Percentiles rank a stretch among this genome's conserved stretches.
These are phyloP conservation scores for Megaleporinus macrocephalus DNA, from an alignment of 2,113 vertebrate genomes.

Conservation along the genomic window DNA sequence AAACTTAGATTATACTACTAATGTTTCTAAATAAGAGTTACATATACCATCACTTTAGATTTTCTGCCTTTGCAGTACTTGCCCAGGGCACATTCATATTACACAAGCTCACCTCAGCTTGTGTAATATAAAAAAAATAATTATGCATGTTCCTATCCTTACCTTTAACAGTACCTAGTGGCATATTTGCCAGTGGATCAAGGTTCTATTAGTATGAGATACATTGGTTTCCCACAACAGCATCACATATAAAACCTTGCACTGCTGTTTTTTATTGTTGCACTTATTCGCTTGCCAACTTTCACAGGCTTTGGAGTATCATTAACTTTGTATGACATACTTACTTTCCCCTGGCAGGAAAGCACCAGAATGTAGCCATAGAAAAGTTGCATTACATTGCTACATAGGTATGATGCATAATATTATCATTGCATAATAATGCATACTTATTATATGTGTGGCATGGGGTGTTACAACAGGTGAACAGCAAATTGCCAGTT, in stretches of 20 bases:
- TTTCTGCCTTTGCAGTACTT: neutral
- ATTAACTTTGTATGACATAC: neutral
- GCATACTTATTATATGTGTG: neutral
- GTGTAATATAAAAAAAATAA: conserved; percentile 12
- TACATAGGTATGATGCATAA: neutral
- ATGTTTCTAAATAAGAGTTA: too few species aligned
- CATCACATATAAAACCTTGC: neutral
- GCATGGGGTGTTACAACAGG: neutral
- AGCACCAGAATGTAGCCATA: neutral
- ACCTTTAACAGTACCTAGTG: conserved; percentile 6
- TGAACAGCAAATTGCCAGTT: neutral
- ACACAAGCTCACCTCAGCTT: conserved; percentile 32
- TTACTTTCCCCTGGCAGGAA: neutral
- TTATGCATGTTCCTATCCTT: conserved; percentile 22
- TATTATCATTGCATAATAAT: neutral
- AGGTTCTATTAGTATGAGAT: conserved; percentile 5
- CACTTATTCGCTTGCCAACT: neutral
- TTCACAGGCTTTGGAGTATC: conserved; percentile 22
- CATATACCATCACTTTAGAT: too few species aligned
- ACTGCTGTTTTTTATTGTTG: neutral
- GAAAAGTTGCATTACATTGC: neutral
- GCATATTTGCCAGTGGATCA: neutral
- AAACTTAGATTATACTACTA: too few species aligned
- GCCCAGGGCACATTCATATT: conserved; percentile 34
- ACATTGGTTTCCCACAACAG: neutral